Conservation (phyloP, 1,140 invertebrate species). For the Bombus turneri region DNA sequence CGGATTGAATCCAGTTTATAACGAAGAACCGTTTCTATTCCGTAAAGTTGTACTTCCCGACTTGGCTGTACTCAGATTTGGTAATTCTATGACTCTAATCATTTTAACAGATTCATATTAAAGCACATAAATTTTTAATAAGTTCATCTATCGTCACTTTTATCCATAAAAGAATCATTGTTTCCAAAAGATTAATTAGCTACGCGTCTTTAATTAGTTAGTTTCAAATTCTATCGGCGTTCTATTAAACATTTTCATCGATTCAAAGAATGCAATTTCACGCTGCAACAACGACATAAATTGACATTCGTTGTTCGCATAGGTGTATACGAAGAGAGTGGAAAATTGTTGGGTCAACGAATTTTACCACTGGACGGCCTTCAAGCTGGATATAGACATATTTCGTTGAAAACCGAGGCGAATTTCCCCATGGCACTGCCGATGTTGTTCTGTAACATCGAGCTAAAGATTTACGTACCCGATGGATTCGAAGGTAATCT, state of each 20-base stretch:
- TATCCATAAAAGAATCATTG: background rate
- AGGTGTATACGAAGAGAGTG: constrained; percentile 98
- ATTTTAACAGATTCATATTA: background rate
- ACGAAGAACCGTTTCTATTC: constrained; percentile 93
- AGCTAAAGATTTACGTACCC: constrained; percentile 99
- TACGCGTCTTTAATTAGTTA: background rate
- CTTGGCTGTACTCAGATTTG: constrained; percentile 97
- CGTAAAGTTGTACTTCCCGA: constrained; percentile 97
- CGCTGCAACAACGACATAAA: background rate
- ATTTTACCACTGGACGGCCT: constrained; percentile 98
- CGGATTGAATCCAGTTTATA: constrained; percentile 91
- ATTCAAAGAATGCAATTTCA: background rate
- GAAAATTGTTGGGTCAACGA: constrained; percentile 97
- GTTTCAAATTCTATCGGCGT: background rate
- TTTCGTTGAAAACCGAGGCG: constrained; percentile 98
- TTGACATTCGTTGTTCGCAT: background rate
- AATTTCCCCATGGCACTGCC: constrained; percentile 99
- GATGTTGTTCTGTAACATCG: constrained; percentile 99
- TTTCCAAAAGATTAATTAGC: background rate
- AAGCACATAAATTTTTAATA: background rate
- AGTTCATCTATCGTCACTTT: background rate
- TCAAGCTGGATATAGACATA: constrained; percentile 98
- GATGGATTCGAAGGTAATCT: constrained; percentile 97
- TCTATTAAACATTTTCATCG: background rate
- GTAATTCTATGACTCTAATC: constrained; percentile 74